phyloP scores from a whole-genome alignment of 2,113 vertebrate genomes.

The Dasyornis broadbenti region DNA sequence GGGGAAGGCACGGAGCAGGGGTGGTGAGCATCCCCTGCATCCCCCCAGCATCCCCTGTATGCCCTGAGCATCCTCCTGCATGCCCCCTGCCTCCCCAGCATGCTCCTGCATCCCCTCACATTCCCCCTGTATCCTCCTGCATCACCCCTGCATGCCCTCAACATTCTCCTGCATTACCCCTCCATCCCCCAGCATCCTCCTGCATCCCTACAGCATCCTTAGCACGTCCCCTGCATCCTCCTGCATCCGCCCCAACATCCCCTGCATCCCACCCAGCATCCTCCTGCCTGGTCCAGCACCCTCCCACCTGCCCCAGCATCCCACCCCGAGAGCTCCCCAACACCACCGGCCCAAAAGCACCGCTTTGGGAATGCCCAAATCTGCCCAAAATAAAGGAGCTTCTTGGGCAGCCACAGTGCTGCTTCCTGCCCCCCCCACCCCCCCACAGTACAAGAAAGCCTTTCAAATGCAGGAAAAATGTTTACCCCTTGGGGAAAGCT shows the following conservation, averaged over 20 bases:
- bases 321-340: background rate
- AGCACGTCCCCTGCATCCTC: background rate
- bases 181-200: background rate
- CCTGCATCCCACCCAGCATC: background rate
- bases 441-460: constrained; percentile 12
- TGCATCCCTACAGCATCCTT: background rate
- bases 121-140: background rate
- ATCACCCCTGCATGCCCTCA: background rate
- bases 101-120: background rate
- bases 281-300: background rate
- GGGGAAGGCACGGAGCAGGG: background rate
- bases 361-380: background rate
- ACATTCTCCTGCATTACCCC: background rate
- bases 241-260: background rate
- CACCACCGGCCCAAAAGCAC: background rate
- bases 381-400: background rate
- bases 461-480: constrained; percentile 62
- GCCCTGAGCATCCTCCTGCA: background rate
- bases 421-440: background rate
- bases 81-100: background rate
- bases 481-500: constrained; percentile 67
- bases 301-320: background rate
- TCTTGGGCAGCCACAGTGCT: background rate
- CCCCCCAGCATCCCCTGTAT: background rate
- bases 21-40: background rate